Evolutionary conservation across 2,113 vertebrate genomes (phyloP).

Genomic region (Boulengeromyrus knoepffleri): DNA sequence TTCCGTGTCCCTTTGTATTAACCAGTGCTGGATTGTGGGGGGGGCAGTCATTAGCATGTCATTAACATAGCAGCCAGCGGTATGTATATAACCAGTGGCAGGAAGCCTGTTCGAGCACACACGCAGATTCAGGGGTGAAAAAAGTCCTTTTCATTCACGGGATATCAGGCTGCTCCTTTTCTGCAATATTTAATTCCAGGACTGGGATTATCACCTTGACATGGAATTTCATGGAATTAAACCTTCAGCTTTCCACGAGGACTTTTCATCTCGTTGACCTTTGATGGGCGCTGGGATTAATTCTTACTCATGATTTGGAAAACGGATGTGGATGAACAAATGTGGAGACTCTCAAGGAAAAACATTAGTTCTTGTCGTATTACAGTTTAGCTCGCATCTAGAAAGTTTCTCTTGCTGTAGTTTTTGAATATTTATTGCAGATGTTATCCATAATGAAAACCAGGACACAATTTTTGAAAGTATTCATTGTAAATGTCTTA

Average conservation of each 20-base stretch:
- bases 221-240: slow-evolving; percentile 44
- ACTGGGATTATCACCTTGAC: slow-evolving; percentile 53
- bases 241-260: neutral
- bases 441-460: slow-evolving; percentile 73
- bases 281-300: neutral
- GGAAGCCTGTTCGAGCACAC: slow-evolving; percentile 68
- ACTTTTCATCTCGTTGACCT: neutral
- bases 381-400: neutral
- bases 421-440: slow-evolving; percentile 51
- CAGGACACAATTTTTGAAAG: slow-evolving; percentile 59
- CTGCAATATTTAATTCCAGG: slow-evolving; percentile 23
- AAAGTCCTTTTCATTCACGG: slow-evolving; percentile 48
- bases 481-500: slow-evolving; percentile 66
- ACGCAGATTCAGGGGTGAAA: slow-evolving; percentile 47
- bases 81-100: slow-evolving; percentile 82
- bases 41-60: slow-evolving; percentile 90
- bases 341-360: slow-evolving; percentile 44
- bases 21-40: slow-evolving; percentile 77
- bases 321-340: slow-evolving; percentile 36
- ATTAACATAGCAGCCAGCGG: slow-evolving; percentile 88
- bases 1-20: slow-evolving; percentile 82
- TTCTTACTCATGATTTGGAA: neutral
- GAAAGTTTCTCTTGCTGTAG: neutral
- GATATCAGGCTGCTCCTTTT: neutral
- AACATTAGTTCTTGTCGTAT: slow-evolving; percentile 8